Base-by-base conservation (phyloP, 2,113 vertebrate genomes). In the Azemiops feae region DNA sequence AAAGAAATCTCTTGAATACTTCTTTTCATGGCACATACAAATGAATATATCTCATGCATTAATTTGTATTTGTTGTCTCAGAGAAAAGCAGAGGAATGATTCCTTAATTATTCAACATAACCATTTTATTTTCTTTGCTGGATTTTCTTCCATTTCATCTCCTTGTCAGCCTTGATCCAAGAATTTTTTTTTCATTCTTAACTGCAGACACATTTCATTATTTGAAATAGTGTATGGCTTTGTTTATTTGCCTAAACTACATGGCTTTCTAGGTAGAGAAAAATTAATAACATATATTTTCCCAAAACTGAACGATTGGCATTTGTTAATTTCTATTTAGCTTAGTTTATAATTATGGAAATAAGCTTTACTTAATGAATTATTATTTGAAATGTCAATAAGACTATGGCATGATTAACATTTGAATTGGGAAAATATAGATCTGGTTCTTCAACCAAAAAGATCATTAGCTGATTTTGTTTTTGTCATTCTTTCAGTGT, bases 1-100 rank as follows among this genome's bases (percentile, higher is more conserved):
- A 3, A 93, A 94, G 34, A 43, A 57, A 55, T 88, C 57, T 94
- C 55, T 94, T 90, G 94, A 60, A 94, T 95, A 88, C 93, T 16
- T 12, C 22, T 87, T 88, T 39, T 43, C 45, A 50, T 30, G n/a
- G 47, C 50, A 60, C 39, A 50, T 58, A 87, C 8, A 27, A 85
- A 91, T 91, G 50, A 91, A 34, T 54, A 64, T 53, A 30, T 74
- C 52, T 91, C 30, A 53, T 14, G 47, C 7, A 74, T 85, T 7
- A 53, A 34, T 85, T 3, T 91, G 30, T 55, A 45, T 91, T 91
- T 91, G 50, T 23, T 39, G n/a, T 25, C 20, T 39, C 10, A 25
- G 45, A 91, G 22, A 69, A 81, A 81, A 69, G 57, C 34, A 45
- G 3, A 43, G 18, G 23, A 74, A 27, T 22, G 20, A 91, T 39